Base-by-base conservation (phyloP, 2,888 invertebrate species). In the Scaptomyza tumidula region DNA sequence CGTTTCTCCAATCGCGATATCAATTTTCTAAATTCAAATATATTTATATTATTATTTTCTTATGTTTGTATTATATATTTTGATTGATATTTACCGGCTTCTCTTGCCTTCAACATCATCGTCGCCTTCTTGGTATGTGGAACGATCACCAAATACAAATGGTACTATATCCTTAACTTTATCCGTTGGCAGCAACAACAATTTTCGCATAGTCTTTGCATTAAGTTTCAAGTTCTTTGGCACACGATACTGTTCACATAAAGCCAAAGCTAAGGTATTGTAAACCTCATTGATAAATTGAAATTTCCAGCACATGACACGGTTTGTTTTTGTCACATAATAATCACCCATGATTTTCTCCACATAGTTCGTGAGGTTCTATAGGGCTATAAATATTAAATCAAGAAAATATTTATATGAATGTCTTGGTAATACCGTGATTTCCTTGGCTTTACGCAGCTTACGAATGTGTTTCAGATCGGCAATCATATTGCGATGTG, bases 241-340 rank as follows among this genome's bases (percentile, higher is more conserved):
- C 3, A 83, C 58, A 0, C 54, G 37, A 49, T 83, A 90, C n/a
- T 78, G 78, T 50, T 92, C 91, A 3, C 79, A 59, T 27, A 89
- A 71, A 0, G 91, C 84, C 62, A 92, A 46, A 0, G 86, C 92
- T 16, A 91, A 29, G 0, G 75, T 84, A 55, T 92, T 92, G 52
- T 90, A 92, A 0, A 92, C 88, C 60, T 92, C 91, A 61, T 91
- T 90, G 2, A 90, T 81, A 33, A 91, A 92, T 58, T 91, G 86
- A 41, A 91, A 91, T 62, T 90, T 91, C 89, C 92, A 90, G 37
- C 91, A 91, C 90, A 91, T 90, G 1, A 92, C 84, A 6, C 91
- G 90, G 35, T 81, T 64, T 1, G 91, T 90, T 68, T 92, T 92
- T 0, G 83, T 60, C 4, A 90, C 88, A 7, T 91, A 88, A 67